Evolutionary conservation across 2,888 invertebrate species (phyloP).

Genomic region (Beris chalybata): DNA sequence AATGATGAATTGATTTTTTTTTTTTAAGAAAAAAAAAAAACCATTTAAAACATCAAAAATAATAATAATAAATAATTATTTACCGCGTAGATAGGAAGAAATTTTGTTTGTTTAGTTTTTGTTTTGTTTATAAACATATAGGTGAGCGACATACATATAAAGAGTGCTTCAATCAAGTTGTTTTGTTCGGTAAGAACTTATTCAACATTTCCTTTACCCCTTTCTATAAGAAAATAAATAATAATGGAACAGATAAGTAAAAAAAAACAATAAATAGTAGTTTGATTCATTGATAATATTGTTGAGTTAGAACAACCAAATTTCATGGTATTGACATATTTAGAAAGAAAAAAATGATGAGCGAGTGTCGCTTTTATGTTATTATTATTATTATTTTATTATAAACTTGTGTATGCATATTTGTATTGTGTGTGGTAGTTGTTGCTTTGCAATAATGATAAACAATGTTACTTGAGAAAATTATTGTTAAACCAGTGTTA

Average conservation of each 20-base stretch:
- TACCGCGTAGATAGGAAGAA: not conserved
- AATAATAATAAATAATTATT: not conserved
- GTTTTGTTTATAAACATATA: conserved; percentile 4
- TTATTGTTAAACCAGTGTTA: too few relatives aligned
- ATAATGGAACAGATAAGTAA: conserved; percentile 37
- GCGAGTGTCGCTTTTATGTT: conserved; percentile 33
- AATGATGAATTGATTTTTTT: too few relatives aligned
- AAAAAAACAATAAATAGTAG: conserved; percentile 23
- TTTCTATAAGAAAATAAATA: conserved; percentile 45
- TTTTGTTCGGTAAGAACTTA: conserved; percentile 45
- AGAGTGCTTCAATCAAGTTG: conserved; percentile 42
- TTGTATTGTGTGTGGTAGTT: conserved; percentile 19
- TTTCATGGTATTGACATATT: too few relatives aligned
- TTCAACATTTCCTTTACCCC: conserved; percentile 46
- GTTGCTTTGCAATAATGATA: not conserved
- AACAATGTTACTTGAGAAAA: too few relatives aligned
- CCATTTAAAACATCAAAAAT: too few relatives aligned
- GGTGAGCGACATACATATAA: conserved; percentile 17
- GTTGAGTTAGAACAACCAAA: not conserved
- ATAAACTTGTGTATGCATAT: conserved; percentile 16
- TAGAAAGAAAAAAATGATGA: conserved; percentile 15
- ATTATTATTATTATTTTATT: not conserved
- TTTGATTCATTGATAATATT: not conserved
- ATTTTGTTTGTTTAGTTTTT: conserved; percentile 4
- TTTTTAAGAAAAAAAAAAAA: too few relatives aligned